Base-by-base conservation (phyloP, 2,113 vertebrate genomes). In the Cyprinus carpio region DNA sequence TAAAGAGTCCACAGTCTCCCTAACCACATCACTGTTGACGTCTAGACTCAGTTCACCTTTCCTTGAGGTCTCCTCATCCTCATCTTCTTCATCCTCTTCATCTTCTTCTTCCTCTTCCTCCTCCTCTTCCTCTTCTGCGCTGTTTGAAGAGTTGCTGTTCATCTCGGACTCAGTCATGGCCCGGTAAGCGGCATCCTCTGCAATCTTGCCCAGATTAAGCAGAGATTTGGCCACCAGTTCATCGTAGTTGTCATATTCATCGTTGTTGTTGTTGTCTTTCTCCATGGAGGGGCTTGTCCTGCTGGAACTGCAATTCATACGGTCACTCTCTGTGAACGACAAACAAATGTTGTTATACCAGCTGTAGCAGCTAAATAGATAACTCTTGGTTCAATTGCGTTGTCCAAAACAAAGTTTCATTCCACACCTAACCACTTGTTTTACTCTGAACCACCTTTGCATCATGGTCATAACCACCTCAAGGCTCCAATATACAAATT, bases 221-320 rank as follows among this genome's bases (percentile, higher is more conserved):
- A 99, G 92, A 10, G 98, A 99, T 93, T 99, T 99, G 93, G 98
- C 98, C 93, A 99, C 98, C 71, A 99, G 96, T 91, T 99, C 98
- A 18, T 99, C 98, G 0, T 99, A 99, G 94, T 99, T 99, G 89
- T 99, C 98, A 20, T 99, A 99, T 92, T 99, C 98, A 0, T 97
- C 96, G 13, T 96, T 96, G 93, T 97, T 97, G 95, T 96, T 97
- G 91, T 97, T 95, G 4, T 98, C 97, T 93, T 99, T 98, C 91
- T 98, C 97, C 43, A 90, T 37, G 75, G 92, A 87, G 67, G 93
- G 94, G 91, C 95, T 93, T 23, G 93, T 89, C 91, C 96, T 97
- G 88, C 92, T 85, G 92, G 93, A 89, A 92, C 95, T 93, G 72
- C 95, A 94, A 86, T 95, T 96, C 94, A 96, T 94, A 91, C 94